Conservation (phyloP, 2,797 vertebrate species). For the Pipistrellus pipistrellus region DNA sequence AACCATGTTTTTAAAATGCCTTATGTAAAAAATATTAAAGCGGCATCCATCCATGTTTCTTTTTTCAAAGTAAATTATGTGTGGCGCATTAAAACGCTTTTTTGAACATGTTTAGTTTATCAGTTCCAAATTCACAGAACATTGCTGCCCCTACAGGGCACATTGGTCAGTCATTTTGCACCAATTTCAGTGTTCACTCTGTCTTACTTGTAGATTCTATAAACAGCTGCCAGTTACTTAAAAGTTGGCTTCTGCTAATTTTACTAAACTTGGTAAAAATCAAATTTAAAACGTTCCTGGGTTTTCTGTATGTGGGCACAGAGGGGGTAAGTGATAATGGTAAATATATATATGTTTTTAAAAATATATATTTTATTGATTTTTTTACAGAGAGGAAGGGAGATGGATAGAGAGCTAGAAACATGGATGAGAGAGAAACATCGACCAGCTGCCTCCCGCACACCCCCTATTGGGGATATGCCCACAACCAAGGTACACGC, state of each 20-base stretch:
- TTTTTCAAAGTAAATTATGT: constrained; percentile 1
- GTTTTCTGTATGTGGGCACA: no score
- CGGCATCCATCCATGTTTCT: background rate
- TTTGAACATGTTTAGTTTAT: background rate
- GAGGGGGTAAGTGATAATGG: background rate
- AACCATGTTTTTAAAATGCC: background rate
- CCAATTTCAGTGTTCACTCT: background rate
- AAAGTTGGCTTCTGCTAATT: background rate
- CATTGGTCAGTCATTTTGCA: background rate
- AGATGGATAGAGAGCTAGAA: no score
- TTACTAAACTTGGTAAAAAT: background rate
- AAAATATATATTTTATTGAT: no score
- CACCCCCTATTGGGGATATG: no score
- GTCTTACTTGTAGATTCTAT: background rate
- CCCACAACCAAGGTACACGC: no score
- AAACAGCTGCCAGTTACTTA: background rate
- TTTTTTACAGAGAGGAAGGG: no score
- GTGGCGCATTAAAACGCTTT: background rate
- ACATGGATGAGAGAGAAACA: no score
- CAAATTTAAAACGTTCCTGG: background rate
- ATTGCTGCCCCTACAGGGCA: constrained; percentile 76
- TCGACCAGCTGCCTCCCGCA: no score
- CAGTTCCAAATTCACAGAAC: background rate
- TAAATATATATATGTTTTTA: background rate
- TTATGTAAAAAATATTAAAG: background rate